Base-by-base conservation (phyloP, 2,797 vertebrate genomes). In the Amblyopsis hoosieri region DNA sequence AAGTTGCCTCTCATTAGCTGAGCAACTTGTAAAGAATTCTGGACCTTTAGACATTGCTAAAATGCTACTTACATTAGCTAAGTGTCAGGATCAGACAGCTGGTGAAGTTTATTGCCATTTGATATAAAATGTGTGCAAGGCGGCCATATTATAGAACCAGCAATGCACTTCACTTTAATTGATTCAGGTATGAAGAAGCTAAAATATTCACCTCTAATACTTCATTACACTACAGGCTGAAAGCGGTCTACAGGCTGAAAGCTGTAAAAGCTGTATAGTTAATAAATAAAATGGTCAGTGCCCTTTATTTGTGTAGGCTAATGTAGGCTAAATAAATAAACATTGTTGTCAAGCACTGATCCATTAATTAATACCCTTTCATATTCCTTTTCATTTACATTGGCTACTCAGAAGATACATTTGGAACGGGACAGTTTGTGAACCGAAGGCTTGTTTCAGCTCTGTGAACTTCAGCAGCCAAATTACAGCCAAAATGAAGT, bases 331-430 rank as follows among this genome's bases (percentile, higher is more conserved):
- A 7, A 42, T 42, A 42, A 42, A 42, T 42, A 42, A 7, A 9
- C 7, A 42, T 42, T 10, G 9, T 37, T 37, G 6, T 37, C 6
- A 37, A 7, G 37, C 37, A 42, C 37, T 42, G 8, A 6, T 42
- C 76, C 54, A 58, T 76, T 74, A 80, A 56, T 76, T 75, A 80
- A 54, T 49, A 62, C 56, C 29, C 54, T 55, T 58, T 62, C 45
- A 66, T 77, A 68, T 64, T 71, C 62, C 48, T 78, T 54, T 72
- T 81, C 59, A 50, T 87, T 82, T 80, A 57, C 61, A 68, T 85
- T 88, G 86, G 79, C 78, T 23, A 12, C 0, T 13, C 7, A n/a
- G 58, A 48, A 57, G 73, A 68, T 71, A 52, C 61, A 3, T 54
- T 58, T 54, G 10, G 23, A 14, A 45, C 1, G 64, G 63, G 19